Evolutionary conservation across 2,888 invertebrate genomes (phyloP).

Genomic region (Julus scandinavius): DNA sequence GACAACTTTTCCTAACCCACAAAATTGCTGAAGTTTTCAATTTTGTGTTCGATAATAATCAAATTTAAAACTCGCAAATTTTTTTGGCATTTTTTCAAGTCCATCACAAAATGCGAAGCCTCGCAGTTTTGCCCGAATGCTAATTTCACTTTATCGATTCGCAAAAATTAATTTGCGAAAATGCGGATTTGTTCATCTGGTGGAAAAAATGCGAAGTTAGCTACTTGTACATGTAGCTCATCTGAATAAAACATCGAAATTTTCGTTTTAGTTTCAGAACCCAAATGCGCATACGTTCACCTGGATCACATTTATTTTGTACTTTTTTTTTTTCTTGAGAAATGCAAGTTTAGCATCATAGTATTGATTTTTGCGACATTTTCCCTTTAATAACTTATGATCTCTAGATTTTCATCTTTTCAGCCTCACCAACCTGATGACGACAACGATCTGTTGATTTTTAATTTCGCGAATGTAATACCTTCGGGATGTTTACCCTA

Average conservation of each 20-base stretch:
- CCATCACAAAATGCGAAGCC: neutral
- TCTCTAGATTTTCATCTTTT: neutral
- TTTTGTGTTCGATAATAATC: neutral
- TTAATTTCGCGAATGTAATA: neutral
- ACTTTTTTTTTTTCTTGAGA: neutral
- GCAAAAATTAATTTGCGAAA: constrained; percentile 29
- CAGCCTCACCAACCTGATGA: neutral
- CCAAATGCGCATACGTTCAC: neutral
- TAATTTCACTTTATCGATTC: constrained; percentile 15
- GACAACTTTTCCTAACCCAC: neutral
- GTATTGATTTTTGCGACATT: neutral
- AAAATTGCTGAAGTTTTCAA: neutral
- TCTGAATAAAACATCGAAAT: constrained; percentile 39
- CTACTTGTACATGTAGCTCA: neutral
- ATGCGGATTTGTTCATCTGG: constrained; percentile 18
- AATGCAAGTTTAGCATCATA: neutral
- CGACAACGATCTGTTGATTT: constrained; percentile 40
- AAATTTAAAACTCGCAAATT: neutral
- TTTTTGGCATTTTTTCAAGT: neutral
- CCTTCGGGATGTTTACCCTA: neutral
- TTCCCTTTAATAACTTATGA: constrained; percentile 33
- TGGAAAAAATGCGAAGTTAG: neutral
- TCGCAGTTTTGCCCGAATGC: neutral
- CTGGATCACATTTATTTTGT: neutral
- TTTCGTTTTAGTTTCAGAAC: neutral